A percentile compares a stretch with the other conserved stretches of the same genome.
Conservation (phyloP, 2,113 vertebrate genomes). For the Prietella phreatophila region DNA sequence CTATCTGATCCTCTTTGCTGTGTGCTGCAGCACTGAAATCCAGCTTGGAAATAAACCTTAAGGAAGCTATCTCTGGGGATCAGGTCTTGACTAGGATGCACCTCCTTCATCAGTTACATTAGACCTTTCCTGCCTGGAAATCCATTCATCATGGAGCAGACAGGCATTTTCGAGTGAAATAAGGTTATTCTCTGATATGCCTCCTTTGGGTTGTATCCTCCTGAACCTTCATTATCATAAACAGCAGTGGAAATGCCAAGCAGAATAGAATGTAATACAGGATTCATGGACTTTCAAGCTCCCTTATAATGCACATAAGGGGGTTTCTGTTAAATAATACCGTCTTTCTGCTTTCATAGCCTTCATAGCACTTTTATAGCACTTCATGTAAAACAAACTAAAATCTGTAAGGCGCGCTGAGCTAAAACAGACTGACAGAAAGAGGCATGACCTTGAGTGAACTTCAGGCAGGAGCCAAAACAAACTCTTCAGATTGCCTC, state of each 20-base stretch:
- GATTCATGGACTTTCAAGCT: conserved; percentile 29
- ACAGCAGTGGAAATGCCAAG: conserved; percentile 24
- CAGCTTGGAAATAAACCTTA: conserved; percentile 8
- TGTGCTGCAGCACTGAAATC: neutral
- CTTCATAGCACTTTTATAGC: neutral
- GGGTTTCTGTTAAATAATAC: conserved; percentile 1
- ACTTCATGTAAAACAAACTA: neutral
- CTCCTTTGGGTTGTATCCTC: conserved; percentile 23
- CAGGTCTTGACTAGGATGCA: neutral
- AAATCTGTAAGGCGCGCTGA: neutral
- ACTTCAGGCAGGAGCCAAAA: conserved; percentile 36
- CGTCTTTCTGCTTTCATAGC: neutral
- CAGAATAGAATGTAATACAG: neutral
- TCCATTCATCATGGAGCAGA: conserved; percentile 48
- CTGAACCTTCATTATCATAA: conserved; percentile 36
- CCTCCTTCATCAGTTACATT: conserved; percentile 14
- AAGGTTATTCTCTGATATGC: conserved; percentile 8
- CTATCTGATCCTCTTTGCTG: conserved; percentile 3
- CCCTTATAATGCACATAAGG: neutral
- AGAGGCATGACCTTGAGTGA: conserved; percentile 20
- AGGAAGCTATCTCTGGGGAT: conserved; percentile 13
- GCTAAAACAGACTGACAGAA: conserved; percentile 8
- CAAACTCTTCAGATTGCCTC: neutral
- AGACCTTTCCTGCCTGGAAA: conserved; percentile 15
- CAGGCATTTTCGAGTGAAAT: conserved; percentile 44